phyloP scores from a whole-genome alignment of 2,888 invertebrate species.

The Agriotes lineatus region DNA sequence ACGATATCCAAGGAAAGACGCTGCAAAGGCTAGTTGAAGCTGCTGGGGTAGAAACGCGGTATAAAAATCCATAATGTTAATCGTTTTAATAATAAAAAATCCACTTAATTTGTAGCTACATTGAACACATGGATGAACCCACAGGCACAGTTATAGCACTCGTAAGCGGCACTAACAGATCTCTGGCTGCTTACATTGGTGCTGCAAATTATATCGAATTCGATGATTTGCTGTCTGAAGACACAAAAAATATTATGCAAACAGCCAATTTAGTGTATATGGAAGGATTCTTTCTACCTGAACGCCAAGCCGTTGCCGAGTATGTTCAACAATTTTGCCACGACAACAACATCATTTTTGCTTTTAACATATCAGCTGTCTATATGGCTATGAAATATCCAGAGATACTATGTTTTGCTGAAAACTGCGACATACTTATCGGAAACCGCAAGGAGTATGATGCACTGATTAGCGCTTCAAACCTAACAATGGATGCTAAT shows the following conservation, averaged over 20 bases:
- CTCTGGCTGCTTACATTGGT: conserved; percentile 70
- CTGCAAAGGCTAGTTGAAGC: conserved; percentile 63
- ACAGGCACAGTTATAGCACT: conserved; percentile 70
- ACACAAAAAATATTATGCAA: conserved; percentile 51
- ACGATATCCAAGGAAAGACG: conserved; percentile 65
- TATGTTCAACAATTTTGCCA: conserved; percentile 65
- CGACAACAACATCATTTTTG: conserved; percentile 62
- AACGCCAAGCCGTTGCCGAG: conserved; percentile 65
- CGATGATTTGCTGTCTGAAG: conserved; percentile 55
- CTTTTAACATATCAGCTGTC: conserved; percentile 69
- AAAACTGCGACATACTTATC: conserved; percentile 68
- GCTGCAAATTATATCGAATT: conserved; percentile 67
- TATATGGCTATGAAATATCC: conserved; percentile 68
- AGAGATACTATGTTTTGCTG: too few species aligned
- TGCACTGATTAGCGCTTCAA: conserved; percentile 62
- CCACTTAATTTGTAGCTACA: conserved; percentile 59
- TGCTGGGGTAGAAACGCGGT: conserved; percentile 65
- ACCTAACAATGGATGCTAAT: conserved; percentile 50
- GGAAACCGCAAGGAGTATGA: conserved; percentile 71
- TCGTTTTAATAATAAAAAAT: too few species aligned
- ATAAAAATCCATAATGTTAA: too few species aligned
- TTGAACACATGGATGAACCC: conserved; percentile 57
- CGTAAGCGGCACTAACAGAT: conserved; percentile 65
- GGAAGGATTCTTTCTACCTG: conserved; percentile 72
- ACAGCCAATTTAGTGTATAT: conserved; percentile 65